Percentiles rank a stretch among this genome's conserved stretches.
These are phyloP conservation scores for Agapornis roseicollis DNA, from an alignment of 2,113 vertebrate species.

Conservation along the genomic window DNA sequence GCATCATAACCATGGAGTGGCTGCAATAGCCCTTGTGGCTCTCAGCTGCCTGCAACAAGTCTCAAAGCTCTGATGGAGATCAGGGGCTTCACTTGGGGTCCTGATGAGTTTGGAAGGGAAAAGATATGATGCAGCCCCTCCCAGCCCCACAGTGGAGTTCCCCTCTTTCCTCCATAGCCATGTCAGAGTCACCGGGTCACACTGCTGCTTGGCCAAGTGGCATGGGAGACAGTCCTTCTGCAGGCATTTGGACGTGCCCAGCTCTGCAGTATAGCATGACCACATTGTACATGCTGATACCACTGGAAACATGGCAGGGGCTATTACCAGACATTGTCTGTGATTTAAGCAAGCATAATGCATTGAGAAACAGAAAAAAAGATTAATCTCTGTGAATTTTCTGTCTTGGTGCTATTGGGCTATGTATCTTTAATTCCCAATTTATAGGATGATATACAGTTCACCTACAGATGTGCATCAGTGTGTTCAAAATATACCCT, in stretches of 20 bases:
- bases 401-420: not conserved
- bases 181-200: not conserved
- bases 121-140: fast-evolving
- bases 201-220: not conserved
- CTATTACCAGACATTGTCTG: not conserved
- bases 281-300: not conserved
- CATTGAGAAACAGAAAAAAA: not conserved
- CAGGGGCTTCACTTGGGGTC: fast-evolving
- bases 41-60: fast-evolving
- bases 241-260: not conserved
- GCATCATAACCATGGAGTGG: fast-evolving
- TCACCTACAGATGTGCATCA: not conserved
- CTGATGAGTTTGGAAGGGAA: not conserved
- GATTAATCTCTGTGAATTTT: not conserved
- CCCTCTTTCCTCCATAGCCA: not conserved
- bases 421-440: not conserved
- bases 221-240: not conserved
- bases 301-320: not conserved
- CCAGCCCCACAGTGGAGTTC: not conserved
- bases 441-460: not conserved
- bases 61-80: fast-evolving
- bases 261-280: not conserved
- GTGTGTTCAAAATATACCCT: not conserved
- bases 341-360: not conserved
- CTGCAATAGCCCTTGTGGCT: fast-evolving